phyloP scores from a whole-genome alignment of 2,113 vertebrate species.

The Microtus montanus region DNA sequence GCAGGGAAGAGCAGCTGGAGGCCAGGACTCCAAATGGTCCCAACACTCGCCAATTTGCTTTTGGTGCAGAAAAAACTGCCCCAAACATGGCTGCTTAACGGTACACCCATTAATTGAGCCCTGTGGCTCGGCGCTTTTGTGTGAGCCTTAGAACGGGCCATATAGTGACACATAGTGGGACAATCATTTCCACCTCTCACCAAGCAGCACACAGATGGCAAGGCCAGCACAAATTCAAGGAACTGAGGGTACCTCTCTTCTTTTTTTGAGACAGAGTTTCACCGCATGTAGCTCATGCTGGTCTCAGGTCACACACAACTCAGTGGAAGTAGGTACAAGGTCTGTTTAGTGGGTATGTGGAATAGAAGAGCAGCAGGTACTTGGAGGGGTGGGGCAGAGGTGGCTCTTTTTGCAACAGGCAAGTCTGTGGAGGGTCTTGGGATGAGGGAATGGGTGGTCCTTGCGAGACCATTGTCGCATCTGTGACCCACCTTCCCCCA shows the following conservation, averaged over 20 bases:
- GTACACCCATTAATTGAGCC: not conserved
- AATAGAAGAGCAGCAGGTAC: not conserved
- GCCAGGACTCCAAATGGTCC: no score
- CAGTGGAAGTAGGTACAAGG: not conserved
- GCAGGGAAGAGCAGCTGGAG: no score
- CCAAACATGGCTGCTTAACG: not conserved
- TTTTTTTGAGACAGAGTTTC: not conserved
- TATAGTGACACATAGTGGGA: no score
- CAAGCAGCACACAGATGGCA: not conserved
- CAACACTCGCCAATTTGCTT: not conserved
- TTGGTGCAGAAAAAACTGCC: not conserved
- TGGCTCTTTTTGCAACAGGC: not conserved
- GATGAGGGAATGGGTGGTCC: not conserved
- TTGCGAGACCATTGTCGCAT: not conserved
- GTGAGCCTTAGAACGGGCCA: not conserved
- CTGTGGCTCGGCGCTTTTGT: not conserved
- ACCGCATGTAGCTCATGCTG: not conserved
- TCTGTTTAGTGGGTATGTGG: not conserved
- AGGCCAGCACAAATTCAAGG: not conserved
- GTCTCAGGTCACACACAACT: not conserved
- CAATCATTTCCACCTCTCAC: not conserved
- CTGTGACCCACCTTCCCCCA: not conserved
- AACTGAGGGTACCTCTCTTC: not conserved
- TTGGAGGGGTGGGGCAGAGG: not conserved
- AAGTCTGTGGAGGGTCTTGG: not conserved